Conservation (phyloP, 2,113 vertebrate genomes). For the Pseudopipra pipra region DNA sequence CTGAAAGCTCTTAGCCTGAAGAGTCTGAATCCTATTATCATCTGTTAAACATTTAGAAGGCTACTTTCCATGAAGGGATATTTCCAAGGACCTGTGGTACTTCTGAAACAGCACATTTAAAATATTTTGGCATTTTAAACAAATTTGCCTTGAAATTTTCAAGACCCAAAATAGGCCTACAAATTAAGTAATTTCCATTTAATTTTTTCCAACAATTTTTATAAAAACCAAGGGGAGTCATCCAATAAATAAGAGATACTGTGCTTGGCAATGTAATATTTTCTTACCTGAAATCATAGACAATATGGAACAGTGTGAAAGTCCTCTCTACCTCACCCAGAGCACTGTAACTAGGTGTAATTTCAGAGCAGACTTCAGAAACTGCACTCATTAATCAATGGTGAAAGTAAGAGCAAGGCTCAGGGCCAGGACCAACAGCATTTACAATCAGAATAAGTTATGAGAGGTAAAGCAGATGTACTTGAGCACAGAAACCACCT, state of each 20-base stretch:
- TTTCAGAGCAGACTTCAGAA: background rate
- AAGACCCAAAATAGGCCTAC: background rate
- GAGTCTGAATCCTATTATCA: background rate
- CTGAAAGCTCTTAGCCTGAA: background rate
- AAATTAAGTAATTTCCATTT: background rate
- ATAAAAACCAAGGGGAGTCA: background rate
- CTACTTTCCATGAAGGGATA: background rate
- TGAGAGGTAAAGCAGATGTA: background rate
- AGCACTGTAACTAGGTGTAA: background rate
- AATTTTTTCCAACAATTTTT: background rate
- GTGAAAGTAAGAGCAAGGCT: background rate
- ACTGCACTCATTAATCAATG: background rate
- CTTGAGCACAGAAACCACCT: conserved; percentile 10
- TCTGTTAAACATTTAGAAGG: background rate
- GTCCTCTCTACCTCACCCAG: background rate
- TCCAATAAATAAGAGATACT: background rate
- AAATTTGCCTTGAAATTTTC: background rate
- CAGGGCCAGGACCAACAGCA: background rate
- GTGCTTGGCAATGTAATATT: background rate
- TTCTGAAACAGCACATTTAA: background rate
- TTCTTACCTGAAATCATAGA: background rate
- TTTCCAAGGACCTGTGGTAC: background rate
- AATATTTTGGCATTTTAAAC: background rate
- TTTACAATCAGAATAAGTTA: background rate
- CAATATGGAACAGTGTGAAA: background rate